Base-by-base conservation (phyloP, 2,888 invertebrate species). In the Philereme transversata region DNA sequence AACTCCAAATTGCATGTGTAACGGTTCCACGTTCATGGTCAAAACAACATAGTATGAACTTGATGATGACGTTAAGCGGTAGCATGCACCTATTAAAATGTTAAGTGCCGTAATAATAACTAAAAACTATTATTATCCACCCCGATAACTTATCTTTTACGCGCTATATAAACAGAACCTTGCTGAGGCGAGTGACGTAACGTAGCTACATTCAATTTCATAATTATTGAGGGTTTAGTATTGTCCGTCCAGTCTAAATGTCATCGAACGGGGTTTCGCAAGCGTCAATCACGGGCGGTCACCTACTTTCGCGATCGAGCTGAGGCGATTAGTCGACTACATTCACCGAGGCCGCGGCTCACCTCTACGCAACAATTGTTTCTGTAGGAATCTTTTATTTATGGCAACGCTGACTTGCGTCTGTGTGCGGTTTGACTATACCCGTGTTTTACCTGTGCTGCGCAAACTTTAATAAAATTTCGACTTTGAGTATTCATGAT, bases 371-470 rank as follows among this genome's bases (percentile, higher is more conserved):
- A 91, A 90, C 91, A 89, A 92, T 92, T 91, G 92, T 90, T 92
- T 92, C 90, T 90, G 88, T 91, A 88, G 87, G 91, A 90, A 91
- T 92, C 92, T 91, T 90, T 92, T 92, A 91, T 92, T 91, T 92
- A 92, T 90, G 91, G 88, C 87, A 86, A 85, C 85, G 80, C 78
- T 71, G 82, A 72, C 68, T 67, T 81, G 77, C 75, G 81, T 67
- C 70, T 85, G 90, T 90, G 90, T 87, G 89, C 80, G 86, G 44
- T 45, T 79, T 83, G 84, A 81, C 81, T 79, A 82, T 83, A 84
- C 87, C 82, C 86, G 91, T 92, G 92, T 90, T 86, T 88, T 92
- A 92, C 91, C 91, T 92, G 91, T 89, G 71, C 72, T 62, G 54
- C 64, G 65, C 60, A 64, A 43, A 67, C 58, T 45, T 22, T 56